phyloP scores from a whole-genome alignment of 2,888 invertebrate genomes.

The Drymonia ruficornis region DNA sequence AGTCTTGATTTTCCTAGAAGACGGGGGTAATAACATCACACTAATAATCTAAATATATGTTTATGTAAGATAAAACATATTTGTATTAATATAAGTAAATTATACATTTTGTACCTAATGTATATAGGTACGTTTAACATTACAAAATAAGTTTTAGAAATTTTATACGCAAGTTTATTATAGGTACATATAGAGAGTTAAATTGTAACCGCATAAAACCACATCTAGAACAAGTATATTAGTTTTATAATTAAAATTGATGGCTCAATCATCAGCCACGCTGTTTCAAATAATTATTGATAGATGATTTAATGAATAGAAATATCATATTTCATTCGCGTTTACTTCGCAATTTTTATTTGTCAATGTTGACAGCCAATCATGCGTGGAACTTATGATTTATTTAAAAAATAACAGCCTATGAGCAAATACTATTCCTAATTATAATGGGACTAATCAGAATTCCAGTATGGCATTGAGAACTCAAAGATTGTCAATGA shows the following conservation, averaged over 20 bases:
- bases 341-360: constrained; percentile 63
- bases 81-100: no score
- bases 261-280: constrained; percentile 57
- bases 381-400: constrained; percentile 56
- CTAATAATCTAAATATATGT: no score
- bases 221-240: constrained; percentile 16
- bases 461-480: constrained; percentile 9
- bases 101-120: no score
- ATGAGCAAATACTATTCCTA: constrained; percentile 29
- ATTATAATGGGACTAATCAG: constrained; percentile 27
- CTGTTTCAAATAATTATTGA: constrained; percentile 53
- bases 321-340: constrained; percentile 60
- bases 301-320: constrained; percentile 56
- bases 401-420: constrained; percentile 48
- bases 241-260: constrained; percentile 69
- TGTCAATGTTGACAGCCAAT: constrained; percentile 69
- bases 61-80: no score
- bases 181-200: background rate
- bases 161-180: no score
- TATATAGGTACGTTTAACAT: no score
- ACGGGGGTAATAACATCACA: no score
- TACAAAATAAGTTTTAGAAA: no score
- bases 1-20: no score
- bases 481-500: constrained; percentile 3
- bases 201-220: background rate